Conservation (phyloP, 2,888 invertebrate species). For the Patella pellucida region DNA sequence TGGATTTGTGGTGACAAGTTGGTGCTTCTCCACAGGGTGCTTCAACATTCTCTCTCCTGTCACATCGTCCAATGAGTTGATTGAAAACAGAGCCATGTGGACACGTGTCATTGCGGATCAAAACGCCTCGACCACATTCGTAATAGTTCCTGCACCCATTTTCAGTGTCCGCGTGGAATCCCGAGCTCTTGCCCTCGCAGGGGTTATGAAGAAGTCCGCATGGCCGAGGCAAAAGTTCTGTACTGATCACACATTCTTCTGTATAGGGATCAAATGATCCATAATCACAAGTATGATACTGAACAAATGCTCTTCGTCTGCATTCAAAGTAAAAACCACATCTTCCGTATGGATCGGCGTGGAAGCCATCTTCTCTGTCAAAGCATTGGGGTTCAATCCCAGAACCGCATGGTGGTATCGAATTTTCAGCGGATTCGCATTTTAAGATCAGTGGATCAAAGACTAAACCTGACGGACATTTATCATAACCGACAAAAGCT, state of each 20-base stretch:
- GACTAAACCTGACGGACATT: constrained; percentile 40
- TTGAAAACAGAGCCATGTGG: constrained; percentile 36
- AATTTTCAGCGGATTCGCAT: constrained; percentile 31
- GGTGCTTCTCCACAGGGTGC: constrained; percentile 39
- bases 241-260: constrained; percentile 38
- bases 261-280: constrained; percentile 41
- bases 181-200: constrained; percentile 36
- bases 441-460: constrained; percentile 40
- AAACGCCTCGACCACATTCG: constrained; percentile 39
- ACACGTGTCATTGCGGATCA: constrained; percentile 40
- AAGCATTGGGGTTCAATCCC: constrained; percentile 37
- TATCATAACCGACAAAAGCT: constrained; percentile 38
- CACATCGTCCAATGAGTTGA: constrained; percentile 37
- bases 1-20: constrained; percentile 31
- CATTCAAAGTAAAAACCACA: constrained; percentile 48
- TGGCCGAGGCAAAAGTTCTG: constrained; percentile 37
- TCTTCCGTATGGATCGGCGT: constrained; percentile 43
- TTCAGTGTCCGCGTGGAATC: constrained; percentile 32
- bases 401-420: constrained; percentile 41
- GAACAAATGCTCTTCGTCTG: constrained; percentile 30
- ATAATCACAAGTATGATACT: constrained; percentile 39
- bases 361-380: constrained; percentile 37
- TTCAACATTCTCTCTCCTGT: constrained; percentile 32
- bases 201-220: constrained; percentile 44
- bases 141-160: constrained; percentile 35